Evolutionary conservation across 2,797 vertebrate species (phyloP).

Genomic region (Paramormyrops hopkinsi): DNA sequence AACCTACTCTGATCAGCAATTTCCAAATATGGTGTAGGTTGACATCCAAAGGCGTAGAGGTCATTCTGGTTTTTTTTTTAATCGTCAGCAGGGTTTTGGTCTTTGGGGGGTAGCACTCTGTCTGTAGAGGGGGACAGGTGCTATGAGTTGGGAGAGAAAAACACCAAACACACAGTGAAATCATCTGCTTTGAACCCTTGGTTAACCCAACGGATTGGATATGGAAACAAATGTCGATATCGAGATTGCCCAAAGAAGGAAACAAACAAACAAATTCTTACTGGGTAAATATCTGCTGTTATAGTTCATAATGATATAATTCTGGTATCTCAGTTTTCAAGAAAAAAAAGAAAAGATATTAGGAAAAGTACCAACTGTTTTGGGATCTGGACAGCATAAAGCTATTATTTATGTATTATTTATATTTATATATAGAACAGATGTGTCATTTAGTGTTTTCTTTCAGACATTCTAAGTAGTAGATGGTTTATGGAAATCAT

Average conservation of each 20-base stretch:
- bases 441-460: neutral
- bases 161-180: neutral
- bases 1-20: neutral
- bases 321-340: neutral
- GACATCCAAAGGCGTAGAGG: neutral
- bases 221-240: neutral
- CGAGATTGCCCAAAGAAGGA: neutral
- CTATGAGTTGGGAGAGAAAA: neutral
- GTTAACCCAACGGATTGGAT: neutral
- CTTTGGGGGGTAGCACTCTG: neutral
- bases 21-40: neutral
- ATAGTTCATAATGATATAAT: neutral
- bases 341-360: neutral
- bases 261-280: neutral
- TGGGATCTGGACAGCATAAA: neutral
- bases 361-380: neutral
- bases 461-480: neutral
- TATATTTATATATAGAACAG: neutral
- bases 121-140: neutral
- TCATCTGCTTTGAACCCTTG: neutral
- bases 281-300: neutral
- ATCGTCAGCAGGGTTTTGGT: neutral
- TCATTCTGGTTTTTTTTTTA: neutral
- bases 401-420: neutral
- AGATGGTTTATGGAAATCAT: neutral